Conservation (phyloP, 2,888 invertebrate species). For the Drosophila subquinaria region DNA sequence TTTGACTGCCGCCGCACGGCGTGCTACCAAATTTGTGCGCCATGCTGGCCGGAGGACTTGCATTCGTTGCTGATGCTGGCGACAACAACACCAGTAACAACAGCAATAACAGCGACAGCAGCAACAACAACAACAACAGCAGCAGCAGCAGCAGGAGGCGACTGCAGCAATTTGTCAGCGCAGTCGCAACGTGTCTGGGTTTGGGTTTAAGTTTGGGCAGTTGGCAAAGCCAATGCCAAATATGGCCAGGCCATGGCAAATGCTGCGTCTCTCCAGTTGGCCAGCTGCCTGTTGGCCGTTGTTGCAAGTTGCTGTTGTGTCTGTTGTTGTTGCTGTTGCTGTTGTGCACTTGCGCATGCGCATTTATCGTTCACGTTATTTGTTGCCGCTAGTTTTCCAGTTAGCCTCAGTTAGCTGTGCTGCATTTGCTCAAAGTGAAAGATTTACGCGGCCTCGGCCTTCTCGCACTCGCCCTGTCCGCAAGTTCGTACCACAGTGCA, state of each 20-base stretch:
- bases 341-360: constrained; percentile 79
- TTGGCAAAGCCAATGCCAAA: constrained; percentile 80
- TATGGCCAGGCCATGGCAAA: constrained; percentile 70
- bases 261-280: constrained; percentile 47
- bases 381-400: constrained; percentile 80
- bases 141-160: constrained; percentile 49
- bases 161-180: constrained; percentile 71
- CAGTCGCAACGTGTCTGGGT: constrained; percentile 69
- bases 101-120: constrained; percentile 3
- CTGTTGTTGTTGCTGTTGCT: constrained; percentile 8
- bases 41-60: constrained; percentile 72
- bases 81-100: constrained; percentile 50
- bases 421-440: constrained; percentile 81
- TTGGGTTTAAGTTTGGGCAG: constrained; percentile 65
- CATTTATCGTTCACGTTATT: constrained; percentile 82
- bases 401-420: constrained; percentile 79
- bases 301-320: constrained; percentile 18
- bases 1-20: constrained; percentile 78
- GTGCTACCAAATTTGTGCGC: constrained; percentile 80
- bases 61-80: constrained; percentile 65
- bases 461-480: constrained; percentile 28
- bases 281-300: constrained; percentile 26
- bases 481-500: constrained; percentile 17
- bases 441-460: constrained; percentile 78
- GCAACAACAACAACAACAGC: constrained; percentile 27